phyloP scores from a whole-genome alignment of 2,888 invertebrate genomes.

The Esperia sulphurella region DNA sequence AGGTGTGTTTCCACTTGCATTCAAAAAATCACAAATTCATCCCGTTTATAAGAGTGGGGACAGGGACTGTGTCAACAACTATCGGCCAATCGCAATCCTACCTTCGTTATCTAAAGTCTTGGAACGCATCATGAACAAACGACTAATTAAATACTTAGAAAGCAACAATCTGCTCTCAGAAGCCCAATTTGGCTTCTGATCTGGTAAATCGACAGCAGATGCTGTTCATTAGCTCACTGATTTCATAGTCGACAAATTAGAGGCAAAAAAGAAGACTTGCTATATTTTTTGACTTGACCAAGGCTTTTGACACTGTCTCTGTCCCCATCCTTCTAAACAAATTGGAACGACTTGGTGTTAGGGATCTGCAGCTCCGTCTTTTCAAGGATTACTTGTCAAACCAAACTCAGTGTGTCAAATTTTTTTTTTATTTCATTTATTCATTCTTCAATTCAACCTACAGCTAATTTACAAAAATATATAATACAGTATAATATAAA shows the following conservation, averaged over 20 bases:
- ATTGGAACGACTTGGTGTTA: neutral
- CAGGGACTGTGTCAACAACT: slow-evolving; percentile 1
- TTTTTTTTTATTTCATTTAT: too few relatives aligned
- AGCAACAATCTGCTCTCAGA: neutral
- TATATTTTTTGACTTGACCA: neutral
- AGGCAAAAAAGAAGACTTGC: slow-evolving; percentile 2
- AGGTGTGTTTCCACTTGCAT: slow-evolving; percentile 1
- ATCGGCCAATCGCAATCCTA: slow-evolving; percentile 6
- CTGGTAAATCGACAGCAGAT: slow-evolving; percentile 5
- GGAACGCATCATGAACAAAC: neutral
- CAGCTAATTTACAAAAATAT: too few relatives aligned
- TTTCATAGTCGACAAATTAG: slow-evolving; percentile 1
- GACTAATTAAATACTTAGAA: neutral
- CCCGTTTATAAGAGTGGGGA: slow-evolving; percentile 7
- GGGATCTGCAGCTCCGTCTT: neutral
- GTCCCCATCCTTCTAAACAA: neutral
- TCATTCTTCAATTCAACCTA: too few relatives aligned
- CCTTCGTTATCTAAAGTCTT: slow-evolving; percentile 1
- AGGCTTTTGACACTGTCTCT: slow-evolving; percentile 1
- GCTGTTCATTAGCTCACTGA: slow-evolving; percentile 7
- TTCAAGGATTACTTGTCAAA: neutral
- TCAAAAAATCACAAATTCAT: slow-evolving; percentile 2
- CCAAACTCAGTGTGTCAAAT: neutral
- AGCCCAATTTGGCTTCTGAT: slow-evolving; percentile 7
- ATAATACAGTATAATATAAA: too few relatives aligned